Conservation (phyloP, 2,797 vertebrate genomes). For the Ibycter americanus region DNA sequence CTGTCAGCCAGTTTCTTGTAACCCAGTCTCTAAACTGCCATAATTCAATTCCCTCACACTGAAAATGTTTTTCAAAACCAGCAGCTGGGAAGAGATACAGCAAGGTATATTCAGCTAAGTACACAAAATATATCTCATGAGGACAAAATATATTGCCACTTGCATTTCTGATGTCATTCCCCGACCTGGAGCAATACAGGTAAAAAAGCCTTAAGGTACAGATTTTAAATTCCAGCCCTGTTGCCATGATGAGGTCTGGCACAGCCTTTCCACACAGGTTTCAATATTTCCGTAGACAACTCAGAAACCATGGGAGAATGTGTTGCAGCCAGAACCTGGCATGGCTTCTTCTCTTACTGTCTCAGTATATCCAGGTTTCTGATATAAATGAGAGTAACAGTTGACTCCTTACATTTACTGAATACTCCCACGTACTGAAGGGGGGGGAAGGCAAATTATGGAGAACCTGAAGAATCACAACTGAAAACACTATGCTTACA, state of each 20-base stretch:
- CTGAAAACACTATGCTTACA: neutral
- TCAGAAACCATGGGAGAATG: neutral
- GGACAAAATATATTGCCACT: neutral
- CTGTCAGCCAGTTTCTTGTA: constrained; percentile 18
- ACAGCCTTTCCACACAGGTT: neutral
- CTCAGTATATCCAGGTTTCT: neutral
- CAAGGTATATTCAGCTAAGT: neutral
- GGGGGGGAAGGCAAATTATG: neutral
- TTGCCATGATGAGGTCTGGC: neutral
- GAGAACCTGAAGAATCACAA: neutral
- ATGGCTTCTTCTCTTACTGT: neutral
- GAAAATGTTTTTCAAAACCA: neutral
- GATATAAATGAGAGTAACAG: neutral
- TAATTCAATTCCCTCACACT: constrained; percentile 1
- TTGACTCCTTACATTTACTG: neutral
- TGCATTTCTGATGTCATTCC: neutral
- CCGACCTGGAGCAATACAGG: neutral
- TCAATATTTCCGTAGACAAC: neutral
- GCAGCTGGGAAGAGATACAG: neutral
- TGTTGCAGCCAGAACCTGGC: neutral
- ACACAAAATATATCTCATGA: neutral
- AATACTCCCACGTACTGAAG: neutral
- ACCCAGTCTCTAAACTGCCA: neutral
- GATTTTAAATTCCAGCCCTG: neutral
- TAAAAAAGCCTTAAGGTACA: neutral